Base-by-base conservation (phyloP, 37 sponge, comb jelly and placozoan species). In the Axinella damicornis region DNA sequence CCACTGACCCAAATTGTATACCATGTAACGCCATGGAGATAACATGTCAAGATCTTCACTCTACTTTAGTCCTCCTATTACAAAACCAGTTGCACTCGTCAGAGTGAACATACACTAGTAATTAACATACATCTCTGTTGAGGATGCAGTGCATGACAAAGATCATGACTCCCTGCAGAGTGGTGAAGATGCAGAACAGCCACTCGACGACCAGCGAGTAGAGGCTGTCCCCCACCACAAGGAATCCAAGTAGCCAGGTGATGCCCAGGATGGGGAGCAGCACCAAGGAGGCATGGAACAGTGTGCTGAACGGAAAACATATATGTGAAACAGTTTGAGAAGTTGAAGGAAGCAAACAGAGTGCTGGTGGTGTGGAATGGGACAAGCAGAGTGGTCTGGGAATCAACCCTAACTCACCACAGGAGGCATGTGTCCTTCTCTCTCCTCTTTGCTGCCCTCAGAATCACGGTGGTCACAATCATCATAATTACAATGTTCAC, bases 91-190 rank as follows among this genome's bases (percentile, higher is more conserved):
- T n/a, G n/a, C n/a, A n/a, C n/a, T n/a, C n/a, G n/a, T n/a, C n/a
- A n/a, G n/a, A n/a, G n/a, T n/a, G n/a, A n/a, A n/a, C n/a, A n/a
- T n/a, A n/a, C n/a, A n/a, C n/a, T n/a, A n/a, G n/a, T n/a, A n/a
- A n/a, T n/a, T n/a, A n/a, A 31, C 78, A 0, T 37, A 94, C 91
- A 65, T 90, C 95, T 80, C 70, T 89, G 66, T 84, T 90, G 62
- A 87, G 40, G 54, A 94, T 18, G 76, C 95, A 94, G 71, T 91
- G 80, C 54, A 90, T 54, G 24, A 94, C n/a, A 77, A 94, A 88
- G 36, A 94, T 66, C 40, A 87, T 57, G 21, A 94, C 74, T 28
- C 95, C 95, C 77, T 94, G 95, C 19, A 87, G 59, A 5, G 88
- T 81, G 69, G 57, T 84, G 71, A 87, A 85, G 63, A 85, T 36